These are phyloP conservation scores for Myiagra hebetior DNA, from an alignment of 2,113 vertebrate species.

Conservation along the genomic window DNA sequence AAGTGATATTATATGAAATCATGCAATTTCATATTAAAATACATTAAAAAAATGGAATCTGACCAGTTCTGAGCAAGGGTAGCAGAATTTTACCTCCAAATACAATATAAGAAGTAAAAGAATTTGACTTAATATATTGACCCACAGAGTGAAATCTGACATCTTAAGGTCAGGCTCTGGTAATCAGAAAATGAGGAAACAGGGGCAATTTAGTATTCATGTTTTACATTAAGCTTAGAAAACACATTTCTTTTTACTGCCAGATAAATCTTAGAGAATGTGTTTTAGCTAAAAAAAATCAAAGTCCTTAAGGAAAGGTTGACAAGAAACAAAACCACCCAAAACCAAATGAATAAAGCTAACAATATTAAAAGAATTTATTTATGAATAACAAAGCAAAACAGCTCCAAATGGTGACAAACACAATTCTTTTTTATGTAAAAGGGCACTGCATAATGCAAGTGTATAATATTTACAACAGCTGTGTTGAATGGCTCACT, in stretches of 20 bases:
- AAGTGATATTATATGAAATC: not conserved
- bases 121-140: not conserved
- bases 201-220: not conserved
- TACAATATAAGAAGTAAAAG: not conserved
- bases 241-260: not conserved
- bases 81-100: not conserved
- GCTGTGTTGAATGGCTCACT: slow-evolving; percentile 6
- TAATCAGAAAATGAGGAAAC: not conserved
- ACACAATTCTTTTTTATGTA: slow-evolving; percentile 16
- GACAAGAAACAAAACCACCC: not conserved
- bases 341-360: not conserved
- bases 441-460: slow-evolving; percentile 15
- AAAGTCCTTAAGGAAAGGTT: slow-evolving; percentile 1
- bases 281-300: slow-evolving; percentile 3
- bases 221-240: not conserved
- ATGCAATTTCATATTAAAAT: not conserved
- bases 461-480: not conserved
- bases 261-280: not conserved
- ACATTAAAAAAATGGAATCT: not conserved
- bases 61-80: not conserved
- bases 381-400: not conserved
- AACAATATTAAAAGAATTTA: slow-evolving; percentile 33
- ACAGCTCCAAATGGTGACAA: slow-evolving; percentile 13
- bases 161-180: not conserved
- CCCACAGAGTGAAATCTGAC: not conserved